Conservation (phyloP, 2,888 invertebrate species). For the Aricia artaxerxes region DNA sequence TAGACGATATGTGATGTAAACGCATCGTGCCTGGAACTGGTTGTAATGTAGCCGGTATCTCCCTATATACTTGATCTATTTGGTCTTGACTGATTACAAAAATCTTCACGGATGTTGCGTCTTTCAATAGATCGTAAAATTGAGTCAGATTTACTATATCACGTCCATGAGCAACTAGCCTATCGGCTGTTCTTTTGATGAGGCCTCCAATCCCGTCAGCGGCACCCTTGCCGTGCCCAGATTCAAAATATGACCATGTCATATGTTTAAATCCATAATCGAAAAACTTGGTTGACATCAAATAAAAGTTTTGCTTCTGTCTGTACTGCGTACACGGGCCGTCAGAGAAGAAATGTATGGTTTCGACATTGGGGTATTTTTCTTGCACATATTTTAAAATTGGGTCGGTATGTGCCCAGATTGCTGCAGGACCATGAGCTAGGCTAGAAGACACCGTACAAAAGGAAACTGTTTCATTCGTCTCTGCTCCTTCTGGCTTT, state of each 20-base stretch:
- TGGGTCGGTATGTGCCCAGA: constrained; percentile 39
- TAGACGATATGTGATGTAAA: too few relatives aligned
- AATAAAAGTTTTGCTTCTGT: constrained; percentile 37
- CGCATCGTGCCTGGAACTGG: too few relatives aligned
- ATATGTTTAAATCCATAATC: constrained; percentile 30
- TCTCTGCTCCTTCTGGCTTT: not conserved
- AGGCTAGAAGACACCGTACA: constrained; percentile 35
- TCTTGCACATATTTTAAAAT: constrained; percentile 28
- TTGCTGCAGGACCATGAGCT: constrained; percentile 35
- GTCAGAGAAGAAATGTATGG: constrained; percentile 37
- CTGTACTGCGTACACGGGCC: constrained; percentile 37
- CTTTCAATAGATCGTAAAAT: constrained; percentile 33
- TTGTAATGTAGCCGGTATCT: too few relatives aligned
- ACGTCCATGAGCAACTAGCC: constrained; percentile 33
- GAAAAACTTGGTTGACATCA: constrained; percentile 23
- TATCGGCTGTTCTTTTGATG: constrained; percentile 34
- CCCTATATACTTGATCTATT: too few relatives aligned
- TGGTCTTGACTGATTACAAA: too few relatives aligned
- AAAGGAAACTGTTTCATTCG: constrained; percentile 30
- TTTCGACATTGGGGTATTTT: constrained; percentile 32
- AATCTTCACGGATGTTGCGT: not conserved
- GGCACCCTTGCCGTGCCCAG: constrained; percentile 36
- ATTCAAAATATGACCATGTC: constrained; percentile 38
- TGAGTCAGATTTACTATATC: constrained; percentile 34
- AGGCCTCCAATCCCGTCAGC: constrained; percentile 38